These are phyloP conservation scores for Tauraco hartlaubi DNA, from an alignment of 2,797 vertebrate species.

Conservation along the genomic window DNA sequence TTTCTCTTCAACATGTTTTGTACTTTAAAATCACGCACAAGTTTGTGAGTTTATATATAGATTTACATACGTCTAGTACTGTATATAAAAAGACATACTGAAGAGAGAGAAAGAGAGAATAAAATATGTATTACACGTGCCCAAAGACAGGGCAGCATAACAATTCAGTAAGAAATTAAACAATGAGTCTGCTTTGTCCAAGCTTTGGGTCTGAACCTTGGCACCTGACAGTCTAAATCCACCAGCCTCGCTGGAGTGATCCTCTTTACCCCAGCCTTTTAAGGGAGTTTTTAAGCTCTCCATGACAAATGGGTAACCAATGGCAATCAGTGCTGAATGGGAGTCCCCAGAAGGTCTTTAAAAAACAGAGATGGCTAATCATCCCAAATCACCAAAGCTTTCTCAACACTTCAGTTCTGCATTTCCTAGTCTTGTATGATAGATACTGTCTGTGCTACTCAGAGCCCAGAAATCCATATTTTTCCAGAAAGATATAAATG, in stretches of 20 bases:
- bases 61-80: background rate
- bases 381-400: background rate
- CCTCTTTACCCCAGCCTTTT: background rate
- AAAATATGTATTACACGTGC: rapidly evolving
- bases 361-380: background rate
- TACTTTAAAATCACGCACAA: background rate
- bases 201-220: background rate
- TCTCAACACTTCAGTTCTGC: background rate
- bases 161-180: background rate
- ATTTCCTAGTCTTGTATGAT: background rate
- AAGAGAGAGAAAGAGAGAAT: background rate
- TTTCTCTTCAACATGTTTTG: background rate
- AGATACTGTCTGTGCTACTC: background rate
- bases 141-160: background rate
- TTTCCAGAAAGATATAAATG: background rate
- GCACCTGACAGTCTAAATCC: background rate
- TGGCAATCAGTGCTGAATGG: background rate
- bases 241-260: background rate
- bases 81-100: background rate
- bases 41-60: background rate
- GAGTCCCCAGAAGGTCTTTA: background rate
- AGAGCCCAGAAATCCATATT: background rate
- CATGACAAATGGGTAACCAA: background rate
- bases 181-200: background rate
- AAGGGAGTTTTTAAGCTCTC: background rate